Evolutionary conservation across 2,888 invertebrate species (phyloP).

Genomic region (Drosophila leonis): DNA sequence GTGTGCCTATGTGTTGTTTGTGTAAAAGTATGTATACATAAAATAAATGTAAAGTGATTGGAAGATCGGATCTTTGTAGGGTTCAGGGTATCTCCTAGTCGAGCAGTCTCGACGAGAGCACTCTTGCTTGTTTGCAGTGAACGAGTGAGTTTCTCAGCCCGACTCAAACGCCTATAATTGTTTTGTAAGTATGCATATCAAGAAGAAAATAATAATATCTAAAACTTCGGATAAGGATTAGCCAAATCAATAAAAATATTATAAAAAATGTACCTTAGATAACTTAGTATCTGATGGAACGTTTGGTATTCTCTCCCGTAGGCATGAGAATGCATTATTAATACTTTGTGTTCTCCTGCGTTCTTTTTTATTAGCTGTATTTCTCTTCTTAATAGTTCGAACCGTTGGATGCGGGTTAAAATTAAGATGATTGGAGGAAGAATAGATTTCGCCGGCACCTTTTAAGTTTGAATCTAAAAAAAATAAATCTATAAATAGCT

Average conservation of each 20-base stretch:
- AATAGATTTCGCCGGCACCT: constrained; percentile 73
- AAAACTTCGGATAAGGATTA: background rate
- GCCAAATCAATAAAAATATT: background rate
- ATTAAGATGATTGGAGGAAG: constrained; percentile 66
- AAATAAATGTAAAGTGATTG: too few relatives aligned
- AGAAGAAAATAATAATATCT: too few relatives aligned
- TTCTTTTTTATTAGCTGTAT: constrained; percentile 98
- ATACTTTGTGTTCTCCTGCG: constrained; percentile 96
- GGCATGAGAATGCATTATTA: constrained; percentile 96
- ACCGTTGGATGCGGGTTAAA: constrained; percentile 84
- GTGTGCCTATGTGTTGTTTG: too few relatives aligned
- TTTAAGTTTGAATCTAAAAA: constrained; percentile 72
- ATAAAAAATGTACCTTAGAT: constrained; percentile 90
- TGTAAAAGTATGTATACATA: too few relatives aligned
- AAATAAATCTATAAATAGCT: background rate
- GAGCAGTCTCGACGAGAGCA: too few relatives aligned
- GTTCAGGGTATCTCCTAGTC: too few relatives aligned
- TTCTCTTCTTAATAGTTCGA: constrained; percentile 89
- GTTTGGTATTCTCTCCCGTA: constrained; percentile 97
- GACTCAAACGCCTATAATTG: too few relatives aligned
- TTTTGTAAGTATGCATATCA: background rate
- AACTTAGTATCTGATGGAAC: constrained; percentile 98
- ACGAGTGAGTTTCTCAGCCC: too few relatives aligned
- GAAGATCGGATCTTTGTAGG: too few relatives aligned
- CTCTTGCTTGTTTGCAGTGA: too few relatives aligned